Base-by-base conservation (phyloP, 2,888 invertebrate genomes). In the Tetragonisca angustula region DNA sequence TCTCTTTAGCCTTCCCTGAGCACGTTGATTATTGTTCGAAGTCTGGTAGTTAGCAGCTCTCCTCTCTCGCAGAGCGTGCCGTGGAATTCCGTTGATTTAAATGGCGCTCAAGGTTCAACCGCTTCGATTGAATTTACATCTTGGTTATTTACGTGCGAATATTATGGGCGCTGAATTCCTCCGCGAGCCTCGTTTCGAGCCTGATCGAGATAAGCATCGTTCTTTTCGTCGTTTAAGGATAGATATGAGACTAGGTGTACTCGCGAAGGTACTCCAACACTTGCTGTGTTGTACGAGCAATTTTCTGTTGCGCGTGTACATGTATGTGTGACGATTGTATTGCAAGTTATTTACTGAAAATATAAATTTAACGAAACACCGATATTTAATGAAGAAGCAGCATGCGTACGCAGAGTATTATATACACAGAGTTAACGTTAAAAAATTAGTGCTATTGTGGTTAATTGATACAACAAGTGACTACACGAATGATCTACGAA, bases 61-160 rank as follows among this genome's bases (percentile, higher is more conserved):
- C 32, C 76, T 73, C 56, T 68, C 70, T 77, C 72, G 70, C 73
- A 15, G 70, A 70, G 72, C 76, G 56, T 36, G 62, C 32, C 71
- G 27, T 69, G 83, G 73, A 85, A 85, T 83, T 77, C 76, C 80
- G 65, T 73, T 56, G 83, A 85, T 83, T 85, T 85, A 85, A 85
- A 85, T 83, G 83, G 64, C 79, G 83, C 61, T 83, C 69, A 74
- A 79, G 69, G 75, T 79, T 32, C 32, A 67, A 83, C 43, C 75
- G 77, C 43, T 81, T 65, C 76, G 76, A 73, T 84, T 70, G 70
- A 83, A 85, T 85, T 81, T 73, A 79, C 75, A 56, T 24, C 67
- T 68, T 67, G 15, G 15, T 75, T 81, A 81, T 81, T 81, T 36
- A 79, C 79, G 62, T 50, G 71, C 61, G 54, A 79, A 68, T 68